phyloP scores from a whole-genome alignment of 2,888 invertebrate species.

The Polydrusus tereticollis region DNA sequence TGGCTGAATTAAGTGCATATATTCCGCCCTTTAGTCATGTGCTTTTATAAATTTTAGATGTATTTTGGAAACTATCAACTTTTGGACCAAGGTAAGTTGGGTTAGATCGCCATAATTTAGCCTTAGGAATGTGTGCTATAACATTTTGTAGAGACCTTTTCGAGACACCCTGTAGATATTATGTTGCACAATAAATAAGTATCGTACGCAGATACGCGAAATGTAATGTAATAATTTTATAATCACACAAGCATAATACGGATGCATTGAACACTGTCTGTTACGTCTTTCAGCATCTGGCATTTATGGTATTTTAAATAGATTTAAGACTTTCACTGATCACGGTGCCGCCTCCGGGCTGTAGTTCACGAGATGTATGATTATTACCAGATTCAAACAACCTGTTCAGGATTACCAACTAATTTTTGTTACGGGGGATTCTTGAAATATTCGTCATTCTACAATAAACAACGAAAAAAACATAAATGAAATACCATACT shows the following conservation, averaged over 20 bases:
- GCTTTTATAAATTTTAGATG: too few species aligned
- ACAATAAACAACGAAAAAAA: too few species aligned
- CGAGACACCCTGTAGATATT: too few species aligned
- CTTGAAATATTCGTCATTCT: neutral
- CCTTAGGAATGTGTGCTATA: too few species aligned
- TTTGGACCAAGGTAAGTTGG: too few species aligned
- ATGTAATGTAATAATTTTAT: neutral
- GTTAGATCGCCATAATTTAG: too few species aligned
- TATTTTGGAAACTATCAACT: too few species aligned
- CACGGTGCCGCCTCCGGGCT: neutral
- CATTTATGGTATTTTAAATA: conserved; percentile 12
- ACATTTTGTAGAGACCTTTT: too few species aligned
- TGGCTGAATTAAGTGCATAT: too few species aligned
- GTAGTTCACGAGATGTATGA: conserved; percentile 13
- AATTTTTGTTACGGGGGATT: neutral
- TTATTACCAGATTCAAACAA: neutral
- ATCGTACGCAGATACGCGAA: neutral
- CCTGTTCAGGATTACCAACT: neutral
- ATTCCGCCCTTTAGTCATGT: too few species aligned
- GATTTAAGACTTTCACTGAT: conserved; percentile 19
- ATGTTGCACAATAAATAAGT: neutral
- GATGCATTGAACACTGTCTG: neutral
- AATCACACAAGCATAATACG: neutral
- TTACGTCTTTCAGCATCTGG: conserved; percentile 15
- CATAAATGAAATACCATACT: too few species aligned